Evolutionary conservation across 1,140 invertebrate genomes (phyloP).

Genomic region (Diorhabda sublineata): DNA sequence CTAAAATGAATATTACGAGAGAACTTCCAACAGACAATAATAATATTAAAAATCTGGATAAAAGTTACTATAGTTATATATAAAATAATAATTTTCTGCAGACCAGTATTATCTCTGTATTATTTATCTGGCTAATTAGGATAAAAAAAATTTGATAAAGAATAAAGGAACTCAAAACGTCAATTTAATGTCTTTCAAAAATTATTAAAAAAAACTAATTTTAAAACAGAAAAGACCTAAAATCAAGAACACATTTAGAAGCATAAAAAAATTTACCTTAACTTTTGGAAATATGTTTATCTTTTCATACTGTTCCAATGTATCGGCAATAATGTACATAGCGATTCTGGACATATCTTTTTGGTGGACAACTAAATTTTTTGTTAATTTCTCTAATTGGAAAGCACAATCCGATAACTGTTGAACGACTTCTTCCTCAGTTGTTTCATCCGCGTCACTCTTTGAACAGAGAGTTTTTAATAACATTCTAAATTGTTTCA

Average conservation of each 20-base stretch:
- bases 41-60: no score
- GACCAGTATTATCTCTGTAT: no score
- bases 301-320: constrained; percentile 39
- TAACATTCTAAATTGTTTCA: constrained; percentile 37
- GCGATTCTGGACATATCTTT: constrained; percentile 40
- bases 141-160: neutral
- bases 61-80: no score
- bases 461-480: constrained; percentile 32
- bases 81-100: no score
- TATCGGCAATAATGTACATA: constrained; percentile 41
- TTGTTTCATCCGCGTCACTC: constrained; percentile 27
- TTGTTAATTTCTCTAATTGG: constrained; percentile 40
- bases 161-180: constrained; percentile 4
- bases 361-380: constrained; percentile 31
- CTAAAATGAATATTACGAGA: no score
- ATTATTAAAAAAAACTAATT: neutral
- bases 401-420: constrained; percentile 36
- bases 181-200: neutral
- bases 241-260: neutral
- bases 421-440: constrained; percentile 18
- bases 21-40: no score
- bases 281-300: constrained; percentile 35
- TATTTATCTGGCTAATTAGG: no score
- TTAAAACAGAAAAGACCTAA: no score
- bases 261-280: constrained; percentile 31